These are phyloP conservation scores for Lithophane leautieri DNA, from an alignment of 2,888 invertebrate species.

Conservation along the genomic window DNA sequence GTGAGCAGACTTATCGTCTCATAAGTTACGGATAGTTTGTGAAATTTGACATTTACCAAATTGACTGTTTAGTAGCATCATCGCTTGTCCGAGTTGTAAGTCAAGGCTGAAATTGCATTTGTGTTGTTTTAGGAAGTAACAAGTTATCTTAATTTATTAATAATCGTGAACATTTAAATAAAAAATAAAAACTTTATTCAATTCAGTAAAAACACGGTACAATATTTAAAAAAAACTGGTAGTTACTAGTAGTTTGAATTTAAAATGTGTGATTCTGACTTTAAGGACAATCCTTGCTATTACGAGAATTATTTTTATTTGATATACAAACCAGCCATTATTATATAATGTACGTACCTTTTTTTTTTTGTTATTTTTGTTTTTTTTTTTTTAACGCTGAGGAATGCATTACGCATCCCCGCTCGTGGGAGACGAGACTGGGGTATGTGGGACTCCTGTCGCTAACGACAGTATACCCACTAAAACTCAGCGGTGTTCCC, in stretches of 20 bases:
- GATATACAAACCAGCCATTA: neutral
- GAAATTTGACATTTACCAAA: constrained; percentile 31
- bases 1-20: constrained; percentile 59
- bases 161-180: neutral
- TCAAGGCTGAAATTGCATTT: constrained; percentile 19
- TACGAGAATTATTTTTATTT: neutral
- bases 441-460: too few relatives aligned
- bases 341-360: neutral
- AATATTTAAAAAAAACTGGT: too few relatives aligned
- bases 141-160: neutral
- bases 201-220: too few relatives aligned
- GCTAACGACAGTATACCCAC: too few relatives aligned
- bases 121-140: constrained; percentile 2
- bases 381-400: too few relatives aligned
- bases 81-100: neutral
- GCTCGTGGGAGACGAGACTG: too few relatives aligned
- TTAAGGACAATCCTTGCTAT: neutral
- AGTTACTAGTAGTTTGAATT: too few relatives aligned
- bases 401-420: too few relatives aligned
- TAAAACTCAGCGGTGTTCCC: too few relatives aligned
- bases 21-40: constrained; percentile 40
- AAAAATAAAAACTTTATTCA: too few relatives aligned
- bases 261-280: neutral
- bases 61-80: neutral
- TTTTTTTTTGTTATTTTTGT: too few relatives aligned